Evolutionary conservation across 2,113 vertebrate genomes (phyloP).

Genomic region (chimpanzee (Pan troglodytes)): NHGRI_mPanTro3-v2.1_pri NC_072415.2:31754001-31754500

Average conservation of each 20-base stretch:
- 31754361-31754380: slow-evolving; percentile 38
- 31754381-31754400: slow-evolving; percentile 91
- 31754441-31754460: slow-evolving; percentile 71
- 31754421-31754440: slow-evolving; percentile 84
- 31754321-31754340: slow-evolving; percentile 66
- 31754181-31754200: slow-evolving; percentile 39
- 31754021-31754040: slow-evolving; percentile 76
- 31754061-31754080: slow-evolving; percentile 99
- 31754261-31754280: not conserved
- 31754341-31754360: not conserved
- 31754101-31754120: slow-evolving; percentile 99
- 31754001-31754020: slow-evolving; percentile 76
- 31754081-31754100: slow-evolving; percentile 97
- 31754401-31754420: slow-evolving; percentile 82
- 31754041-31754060: slow-evolving; percentile 92
- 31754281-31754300: too few relatives aligned
- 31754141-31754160: slow-evolving; percentile 87
- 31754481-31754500: slow-evolving; percentile 46
- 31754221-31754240: not conserved
- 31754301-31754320: not conserved
- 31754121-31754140: slow-evolving; percentile 86
- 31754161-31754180: slow-evolving; percentile 67
- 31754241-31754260: not conserved
- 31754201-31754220: slow-evolving; percentile 65
- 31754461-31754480: slow-evolving; percentile 25